phyloP scores from a whole-genome alignment of 2,113 vertebrate species.

The Phyllostomus discolor region DNA sequence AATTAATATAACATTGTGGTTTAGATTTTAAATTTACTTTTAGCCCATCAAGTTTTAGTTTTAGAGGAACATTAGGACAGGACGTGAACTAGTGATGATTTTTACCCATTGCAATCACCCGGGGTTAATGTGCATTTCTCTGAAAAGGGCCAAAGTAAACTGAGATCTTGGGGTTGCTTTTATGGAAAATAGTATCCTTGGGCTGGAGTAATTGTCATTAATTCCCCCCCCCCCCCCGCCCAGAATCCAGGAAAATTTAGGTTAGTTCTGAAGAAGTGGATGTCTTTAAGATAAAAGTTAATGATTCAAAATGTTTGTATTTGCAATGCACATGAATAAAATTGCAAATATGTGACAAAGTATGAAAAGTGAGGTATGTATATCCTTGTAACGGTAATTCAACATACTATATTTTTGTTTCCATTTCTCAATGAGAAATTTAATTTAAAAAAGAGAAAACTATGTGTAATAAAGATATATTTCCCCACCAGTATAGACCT shows the following conservation, averaged over 20 bases:
- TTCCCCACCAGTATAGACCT: accelerated
- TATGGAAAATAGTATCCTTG: neutral
- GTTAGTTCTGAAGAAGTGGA: neutral
- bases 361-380: neutral
- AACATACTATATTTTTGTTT: neutral
- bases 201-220: neutral
- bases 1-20: slow-evolving; percentile 23
- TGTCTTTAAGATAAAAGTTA: neutral
- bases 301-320: neutral
- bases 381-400: neutral
- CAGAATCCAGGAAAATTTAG: neutral
- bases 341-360: neutral
- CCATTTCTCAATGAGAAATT: neutral
- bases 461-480: neutral
- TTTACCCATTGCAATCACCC: neutral
- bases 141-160: neutral
- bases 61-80: neutral
- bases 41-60: neutral
- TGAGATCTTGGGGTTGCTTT: neutral
- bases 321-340: neutral
- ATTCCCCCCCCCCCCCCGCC: accelerated
- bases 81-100: neutral
- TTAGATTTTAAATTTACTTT: slow-evolving; percentile 47
- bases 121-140: neutral
- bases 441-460: neutral